Evolutionary conservation across 2,797 vertebrate genomes (phyloP), one percentile per base, ranked within the genome.

Genomic region (Rhadinocentrus ornatus): DNA sequence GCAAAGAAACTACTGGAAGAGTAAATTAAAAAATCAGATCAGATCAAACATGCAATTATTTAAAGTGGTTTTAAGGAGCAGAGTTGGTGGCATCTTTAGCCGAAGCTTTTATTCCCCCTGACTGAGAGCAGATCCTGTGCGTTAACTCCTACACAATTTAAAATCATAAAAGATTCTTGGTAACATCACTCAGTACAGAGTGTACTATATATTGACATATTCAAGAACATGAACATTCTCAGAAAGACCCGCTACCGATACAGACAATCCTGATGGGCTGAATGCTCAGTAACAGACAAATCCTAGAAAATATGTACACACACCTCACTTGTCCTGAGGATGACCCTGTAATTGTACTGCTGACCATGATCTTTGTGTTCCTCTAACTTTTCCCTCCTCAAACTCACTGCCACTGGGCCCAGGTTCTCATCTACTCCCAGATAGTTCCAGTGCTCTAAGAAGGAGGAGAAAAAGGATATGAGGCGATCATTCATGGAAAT

Each of bases 291-390:
- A 54, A 22, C 50, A 65, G 48, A 56, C 24, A 48, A 48, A 24
- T 48, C 6, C 13, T 20, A 29, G 9, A 12, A 64, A 12, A 63
- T 16, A 46, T 46, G 16, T 9, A 16, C 44, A 46, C 6, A 48
- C 52, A 99, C 98, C 97, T 99, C 98, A 29, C 98, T 99, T 37
- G 96, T 98, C 91, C 98, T 94, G 92, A 99, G 97, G 93, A 99
- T 98, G 88, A 99, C 95, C 69, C 98, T 89, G 91, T 96, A 99
- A 93, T 96, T 98, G 87, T 98, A 99, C 9, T 98, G 97, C 73
- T 96, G 96, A 55, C 97, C 97, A 0, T 97, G 96, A 64, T 99
- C 98, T 84, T 99, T 99, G 73, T 96, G 95, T 83, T 99, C 98
- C 56, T 99, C 98, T 76, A 97, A 80, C 83, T 99, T 99, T 87